Evolutionary conservation across 2,113 vertebrate genomes (phyloP).

Genomic region (Shinisaurus crocodilurus): DNA sequence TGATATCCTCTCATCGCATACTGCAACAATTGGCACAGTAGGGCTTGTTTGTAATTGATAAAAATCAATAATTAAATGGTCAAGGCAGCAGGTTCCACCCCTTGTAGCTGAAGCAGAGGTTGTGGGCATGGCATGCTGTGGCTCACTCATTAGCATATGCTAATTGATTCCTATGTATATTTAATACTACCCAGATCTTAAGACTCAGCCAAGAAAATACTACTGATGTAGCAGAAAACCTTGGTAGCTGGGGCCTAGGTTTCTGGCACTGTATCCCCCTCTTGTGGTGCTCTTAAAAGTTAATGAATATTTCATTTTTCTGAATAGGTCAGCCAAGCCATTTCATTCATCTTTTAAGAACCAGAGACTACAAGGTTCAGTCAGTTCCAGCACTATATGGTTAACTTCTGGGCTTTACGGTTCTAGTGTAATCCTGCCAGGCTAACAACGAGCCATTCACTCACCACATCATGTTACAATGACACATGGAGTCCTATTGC

Average conservation of each 20-base stretch:
- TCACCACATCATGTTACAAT: not conserved
- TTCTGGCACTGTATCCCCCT: not conserved
- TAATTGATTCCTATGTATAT: not conserved
- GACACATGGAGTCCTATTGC: not conserved
- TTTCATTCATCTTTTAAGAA: not conserved
- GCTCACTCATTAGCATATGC: not conserved
- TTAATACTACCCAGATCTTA: not conserved
- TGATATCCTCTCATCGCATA: too few species aligned
- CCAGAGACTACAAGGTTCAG: not conserved
- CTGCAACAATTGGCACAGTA: too few species aligned
- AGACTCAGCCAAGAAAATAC: not conserved
- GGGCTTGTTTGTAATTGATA: not conserved
- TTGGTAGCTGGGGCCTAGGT: not conserved
- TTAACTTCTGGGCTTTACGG: not conserved
- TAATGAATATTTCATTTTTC: not conserved
- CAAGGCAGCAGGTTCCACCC: not conserved
- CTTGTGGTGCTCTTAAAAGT: not conserved
- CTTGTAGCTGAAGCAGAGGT: not conserved
- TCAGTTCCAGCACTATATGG: not conserved
- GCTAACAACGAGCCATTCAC: not conserved
- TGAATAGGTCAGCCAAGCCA: not conserved
- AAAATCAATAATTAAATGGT: not conserved
- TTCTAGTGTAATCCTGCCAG: not conserved
- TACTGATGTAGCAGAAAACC: not conserved
- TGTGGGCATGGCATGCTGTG: not conserved